These are phyloP conservation scores for Taphrorychus bicolor DNA, from an alignment of 2,888 invertebrate genomes.

Conservation along the genomic window DNA sequence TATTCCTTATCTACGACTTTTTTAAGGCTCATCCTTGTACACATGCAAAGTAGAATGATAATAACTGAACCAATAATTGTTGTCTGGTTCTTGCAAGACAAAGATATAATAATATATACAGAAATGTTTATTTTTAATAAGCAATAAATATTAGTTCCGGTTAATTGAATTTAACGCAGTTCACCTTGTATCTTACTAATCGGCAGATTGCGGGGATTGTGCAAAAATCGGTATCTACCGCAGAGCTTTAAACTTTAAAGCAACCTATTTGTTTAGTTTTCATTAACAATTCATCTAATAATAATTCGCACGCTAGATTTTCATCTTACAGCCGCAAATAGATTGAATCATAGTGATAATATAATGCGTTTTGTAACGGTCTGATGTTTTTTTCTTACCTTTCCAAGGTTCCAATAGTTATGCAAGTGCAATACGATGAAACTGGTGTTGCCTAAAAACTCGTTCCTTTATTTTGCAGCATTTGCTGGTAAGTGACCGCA, in stretches of 20 bases:
- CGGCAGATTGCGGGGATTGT: background rate
- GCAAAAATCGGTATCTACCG: background rate
- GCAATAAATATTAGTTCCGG: background rate
- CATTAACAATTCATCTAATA: background rate
- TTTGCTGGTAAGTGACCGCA: background rate
- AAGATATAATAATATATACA: background rate
- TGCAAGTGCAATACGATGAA: no score
- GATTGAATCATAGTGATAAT: no score
- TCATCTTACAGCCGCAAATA: no score
- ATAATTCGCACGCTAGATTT: background rate
- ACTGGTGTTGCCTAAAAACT: background rate
- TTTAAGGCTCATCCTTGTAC: no score
- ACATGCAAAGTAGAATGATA: no score
- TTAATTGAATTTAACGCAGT: background rate
- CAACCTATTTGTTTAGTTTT: background rate
- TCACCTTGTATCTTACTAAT: background rate
- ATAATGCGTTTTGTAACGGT: no score
- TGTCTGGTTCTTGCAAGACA: background rate
- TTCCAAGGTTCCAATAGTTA: no score
- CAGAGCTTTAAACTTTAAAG: background rate
- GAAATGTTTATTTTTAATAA: background rate
- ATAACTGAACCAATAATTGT: no score
- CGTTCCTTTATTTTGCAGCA: background rate
- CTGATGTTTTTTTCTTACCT: no score
- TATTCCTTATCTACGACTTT: no score